A percentile compares a stretch with the other conserved stretches of the same genome.
Evolutionary conservation across 2,888 invertebrate species (phyloP).

Genomic region (Agrochola lychnidis): DNA sequence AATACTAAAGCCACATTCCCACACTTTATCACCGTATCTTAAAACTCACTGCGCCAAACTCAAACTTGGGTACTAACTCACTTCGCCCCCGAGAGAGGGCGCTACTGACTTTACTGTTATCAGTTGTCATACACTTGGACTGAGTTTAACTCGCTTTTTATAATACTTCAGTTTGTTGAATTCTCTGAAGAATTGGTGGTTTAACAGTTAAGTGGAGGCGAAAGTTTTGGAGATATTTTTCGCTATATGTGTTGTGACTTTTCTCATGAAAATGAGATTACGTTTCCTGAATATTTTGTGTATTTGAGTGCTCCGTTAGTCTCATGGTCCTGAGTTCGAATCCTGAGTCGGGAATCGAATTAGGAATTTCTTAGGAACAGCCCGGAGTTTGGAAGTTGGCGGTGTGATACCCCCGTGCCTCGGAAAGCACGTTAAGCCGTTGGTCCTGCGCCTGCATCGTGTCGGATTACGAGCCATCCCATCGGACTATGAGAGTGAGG

Average conservation of each 20-base stretch:
- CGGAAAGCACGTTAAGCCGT: too few species aligned
- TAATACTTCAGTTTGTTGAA: conserved; percentile 56
- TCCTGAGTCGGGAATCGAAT: too few species aligned
- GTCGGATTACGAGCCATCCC: too few species aligned
- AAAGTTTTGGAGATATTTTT: conserved; percentile 7
- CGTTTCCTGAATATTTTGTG: not conserved
- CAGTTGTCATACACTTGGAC: conserved; percentile 86
- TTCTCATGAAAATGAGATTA: not conserved
- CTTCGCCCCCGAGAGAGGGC: conserved; percentile 68
- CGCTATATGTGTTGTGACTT: not conserved
- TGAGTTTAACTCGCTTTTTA: conserved; percentile 76
- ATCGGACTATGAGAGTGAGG: too few species aligned
- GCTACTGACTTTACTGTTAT: conserved; percentile 74
- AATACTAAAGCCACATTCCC: conserved; percentile 17
- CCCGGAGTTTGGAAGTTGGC: too few species aligned
- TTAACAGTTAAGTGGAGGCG: conserved; percentile 3
- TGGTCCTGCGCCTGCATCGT: too few species aligned
- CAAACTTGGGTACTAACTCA: conserved; percentile 76
- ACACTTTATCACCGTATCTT: conserved; percentile 31
- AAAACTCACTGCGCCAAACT: conserved; percentile 37
- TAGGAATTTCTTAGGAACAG: too few species aligned
- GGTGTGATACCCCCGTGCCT: too few species aligned
- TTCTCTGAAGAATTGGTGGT: conserved; percentile 32
- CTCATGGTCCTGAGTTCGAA: too few species aligned
- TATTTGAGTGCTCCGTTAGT: not conserved